Conservation (phyloP, 2,797 vertebrate species). For the Crenichthys baileyi region DNA sequence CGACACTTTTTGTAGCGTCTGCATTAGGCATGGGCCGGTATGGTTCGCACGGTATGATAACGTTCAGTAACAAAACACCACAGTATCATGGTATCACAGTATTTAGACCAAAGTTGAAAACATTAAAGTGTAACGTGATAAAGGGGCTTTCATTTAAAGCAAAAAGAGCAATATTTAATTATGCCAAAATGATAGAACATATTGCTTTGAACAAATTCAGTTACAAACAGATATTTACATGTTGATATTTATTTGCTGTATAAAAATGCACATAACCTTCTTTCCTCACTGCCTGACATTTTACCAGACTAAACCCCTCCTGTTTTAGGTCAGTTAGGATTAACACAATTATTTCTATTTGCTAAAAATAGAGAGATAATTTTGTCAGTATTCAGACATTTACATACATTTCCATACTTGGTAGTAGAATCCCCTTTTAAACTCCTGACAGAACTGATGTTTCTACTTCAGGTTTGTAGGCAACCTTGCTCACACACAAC, state of each 20-base stretch:
- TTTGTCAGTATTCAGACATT: neutral
- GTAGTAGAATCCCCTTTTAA: neutral
- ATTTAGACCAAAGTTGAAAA: neutral
- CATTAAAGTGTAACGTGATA: neutral
- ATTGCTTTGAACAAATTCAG: neutral
- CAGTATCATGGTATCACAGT: neutral
- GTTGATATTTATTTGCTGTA: neutral
- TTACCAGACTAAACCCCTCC: neutral
- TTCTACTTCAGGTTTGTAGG: neutral
- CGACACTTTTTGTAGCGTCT: slow-evolving; percentile 15
- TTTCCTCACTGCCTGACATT: neutral
- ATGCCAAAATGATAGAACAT: no score
- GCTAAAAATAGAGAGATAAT: neutral
- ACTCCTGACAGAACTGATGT: neutral
- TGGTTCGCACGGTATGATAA: neutral
- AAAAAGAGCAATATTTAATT: neutral
- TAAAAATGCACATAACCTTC: neutral
- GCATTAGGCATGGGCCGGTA: neutral
- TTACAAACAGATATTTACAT: neutral
- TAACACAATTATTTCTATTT: neutral
- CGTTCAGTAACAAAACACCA: neutral
- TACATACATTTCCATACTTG: no score
- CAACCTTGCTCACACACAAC: neutral
- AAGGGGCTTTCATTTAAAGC: neutral
- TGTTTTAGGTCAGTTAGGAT: neutral